These are phyloP conservation scores for Beris chalybata DNA, from an alignment of 2,888 invertebrate genomes.

Conservation along the genomic window DNA sequence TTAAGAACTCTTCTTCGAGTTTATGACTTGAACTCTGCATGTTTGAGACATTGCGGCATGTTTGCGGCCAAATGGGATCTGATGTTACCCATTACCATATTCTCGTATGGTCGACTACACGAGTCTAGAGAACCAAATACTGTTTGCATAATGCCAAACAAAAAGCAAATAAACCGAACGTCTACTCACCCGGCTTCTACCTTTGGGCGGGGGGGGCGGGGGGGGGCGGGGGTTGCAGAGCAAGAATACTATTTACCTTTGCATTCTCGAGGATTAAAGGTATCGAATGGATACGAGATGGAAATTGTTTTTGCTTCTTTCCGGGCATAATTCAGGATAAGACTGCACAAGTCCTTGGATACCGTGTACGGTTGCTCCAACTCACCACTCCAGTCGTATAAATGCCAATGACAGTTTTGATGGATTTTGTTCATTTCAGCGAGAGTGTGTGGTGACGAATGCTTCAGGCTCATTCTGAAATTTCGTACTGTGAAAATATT, in stretches of 20 bases:
- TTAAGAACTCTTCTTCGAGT: constrained; percentile 25
- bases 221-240: too few species aligned
- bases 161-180: constrained; percentile 21
- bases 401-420: constrained; percentile 25
- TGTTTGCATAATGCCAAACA: constrained; percentile 29
- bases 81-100: constrained; percentile 18
- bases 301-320: not conserved
- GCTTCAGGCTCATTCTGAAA: not conserved
- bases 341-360: constrained; percentile 4
- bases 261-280: constrained; percentile 28
- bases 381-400: not conserved
- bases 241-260: constrained; percentile 24
- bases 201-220: constrained; percentile 7
- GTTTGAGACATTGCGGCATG: constrained; percentile 17
- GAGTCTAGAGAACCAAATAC: constrained; percentile 2
- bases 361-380: not conserved
- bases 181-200: constrained; percentile 17
- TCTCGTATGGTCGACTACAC: not conserved
- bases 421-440: constrained; percentile 22
- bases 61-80: constrained; percentile 24
- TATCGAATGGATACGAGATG: constrained; percentile 25
- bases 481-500: constrained; percentile 17
- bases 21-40: constrained; percentile 13
- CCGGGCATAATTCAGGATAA: not conserved
- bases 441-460: not conserved